A percentile compares a stretch with the other conserved stretches of the same genome.
Evolutionary conservation across 2,797 vertebrate species (phyloP).

Genomic region (Ctenopoma kingsleyae): DNA sequence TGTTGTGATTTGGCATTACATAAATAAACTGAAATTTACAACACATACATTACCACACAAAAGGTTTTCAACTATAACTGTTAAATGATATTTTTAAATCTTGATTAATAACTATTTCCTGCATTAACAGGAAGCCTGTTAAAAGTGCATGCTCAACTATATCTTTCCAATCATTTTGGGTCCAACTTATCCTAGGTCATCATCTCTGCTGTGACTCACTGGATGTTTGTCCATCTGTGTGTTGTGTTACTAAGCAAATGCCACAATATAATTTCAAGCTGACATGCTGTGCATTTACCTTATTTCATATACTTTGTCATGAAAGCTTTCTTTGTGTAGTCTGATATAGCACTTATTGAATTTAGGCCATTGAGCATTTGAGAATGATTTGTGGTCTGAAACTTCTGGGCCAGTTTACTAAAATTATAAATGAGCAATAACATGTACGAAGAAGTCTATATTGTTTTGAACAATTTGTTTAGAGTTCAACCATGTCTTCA

Average conservation of each 20-base stretch:
- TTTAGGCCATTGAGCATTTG: slow-evolving; percentile 54
- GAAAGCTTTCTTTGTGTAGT: slow-evolving; percentile 23
- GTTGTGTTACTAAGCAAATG: slow-evolving; percentile 33
- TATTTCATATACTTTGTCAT: slow-evolving; percentile 23
- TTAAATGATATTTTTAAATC: background rate
- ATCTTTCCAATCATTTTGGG: slow-evolving; percentile 24
- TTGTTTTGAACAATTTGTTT: background rate
- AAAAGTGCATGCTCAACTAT: background rate
- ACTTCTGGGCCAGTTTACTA: slow-evolving; percentile 14
- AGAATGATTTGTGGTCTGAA: slow-evolving; percentile 26
- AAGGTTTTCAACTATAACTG: background rate
- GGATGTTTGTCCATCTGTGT: slow-evolving; percentile 34
- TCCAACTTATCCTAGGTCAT: slow-evolving; percentile 20
- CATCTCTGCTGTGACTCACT: slow-evolving; percentile 48
- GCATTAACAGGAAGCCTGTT: slow-evolving; percentile 1
- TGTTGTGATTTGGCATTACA: too few relatives aligned
- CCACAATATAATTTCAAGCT: slow-evolving; percentile 30
- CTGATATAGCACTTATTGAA: slow-evolving; percentile 37
- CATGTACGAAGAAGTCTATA: background rate
- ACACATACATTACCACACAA: too few relatives aligned
- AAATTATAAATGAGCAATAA: background rate
- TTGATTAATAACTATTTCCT: slow-evolving; percentile 16
- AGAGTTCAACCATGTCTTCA: slow-evolving; percentile 6
- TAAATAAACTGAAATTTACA: too few relatives aligned
- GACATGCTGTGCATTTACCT: slow-evolving; percentile 23